Conservation (phyloP, 2,113 vertebrate species). For the Sebastes schlegelii region DNA sequence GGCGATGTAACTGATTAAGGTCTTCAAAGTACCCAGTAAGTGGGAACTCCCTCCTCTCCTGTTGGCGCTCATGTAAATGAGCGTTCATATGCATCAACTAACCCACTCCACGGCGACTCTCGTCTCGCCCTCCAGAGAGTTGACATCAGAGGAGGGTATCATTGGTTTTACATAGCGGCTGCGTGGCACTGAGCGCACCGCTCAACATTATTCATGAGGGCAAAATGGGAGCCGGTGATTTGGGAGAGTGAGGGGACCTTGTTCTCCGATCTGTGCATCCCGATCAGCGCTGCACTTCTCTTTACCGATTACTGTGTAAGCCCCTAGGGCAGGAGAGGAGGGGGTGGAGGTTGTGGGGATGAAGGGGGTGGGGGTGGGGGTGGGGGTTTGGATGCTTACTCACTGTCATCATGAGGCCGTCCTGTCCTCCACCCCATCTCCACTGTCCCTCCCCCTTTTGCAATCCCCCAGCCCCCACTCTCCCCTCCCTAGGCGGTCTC, state of each 20-base stretch:
- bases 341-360: slow-evolving; percentile 17
- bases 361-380: neutral
- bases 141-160: slow-evolving; percentile 79
- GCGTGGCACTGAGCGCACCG: slow-evolving; percentile 55
- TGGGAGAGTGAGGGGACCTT: slow-evolving; percentile 57
- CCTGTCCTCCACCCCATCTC: slow-evolving; percentile 61
- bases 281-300: slow-evolving; percentile 42
- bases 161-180: slow-evolving; percentile 79
- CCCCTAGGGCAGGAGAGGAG: slow-evolving; percentile 75
- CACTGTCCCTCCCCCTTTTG: slow-evolving; percentile 38
- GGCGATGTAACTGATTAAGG: slow-evolving; percentile 76
- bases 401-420: slow-evolving; percentile 69
- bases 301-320: slow-evolving; percentile 71
- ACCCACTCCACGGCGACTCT: slow-evolving; percentile 71
- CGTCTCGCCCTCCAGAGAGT: slow-evolving; percentile 72
- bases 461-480: slow-evolving; percentile 44
- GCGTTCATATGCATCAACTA: slow-evolving; percentile 80
- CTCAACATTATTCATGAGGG: slow-evolving; percentile 87
- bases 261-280: slow-evolving; percentile 62
- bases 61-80: slow-evolving; percentile 76
- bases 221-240: slow-evolving; percentile 82
- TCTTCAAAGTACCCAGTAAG: slow-evolving; percentile 54
- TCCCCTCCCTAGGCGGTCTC: slow-evolving; percentile 62
- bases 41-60: slow-evolving; percentile 57
- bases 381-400: slow-evolving; percentile 54